Percentiles rank a stretch among this genome's conserved stretches.
phyloP scores from a whole-genome alignment of 1,140 invertebrate species.

The Achroia grisella region DNA sequence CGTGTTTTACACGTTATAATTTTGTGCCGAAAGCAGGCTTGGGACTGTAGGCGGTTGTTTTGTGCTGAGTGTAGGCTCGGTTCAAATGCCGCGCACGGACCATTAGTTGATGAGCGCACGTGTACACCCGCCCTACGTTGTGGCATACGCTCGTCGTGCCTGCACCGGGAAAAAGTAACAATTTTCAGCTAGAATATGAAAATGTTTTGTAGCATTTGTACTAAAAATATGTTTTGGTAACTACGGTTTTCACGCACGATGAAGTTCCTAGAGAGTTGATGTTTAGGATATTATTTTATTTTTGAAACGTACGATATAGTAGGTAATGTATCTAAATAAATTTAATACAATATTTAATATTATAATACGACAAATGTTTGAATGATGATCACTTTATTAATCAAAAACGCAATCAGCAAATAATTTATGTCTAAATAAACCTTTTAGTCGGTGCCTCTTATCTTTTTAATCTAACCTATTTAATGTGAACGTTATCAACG shows the following conservation, averaged over 20 bases:
- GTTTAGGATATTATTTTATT: no score
- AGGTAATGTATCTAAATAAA: no score
- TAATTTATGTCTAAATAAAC: neutral
- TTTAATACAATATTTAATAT: no score
- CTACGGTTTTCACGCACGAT: slow-evolving; percentile 64
- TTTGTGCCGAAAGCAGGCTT: slow-evolving; percentile 65
- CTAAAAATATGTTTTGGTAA: slow-evolving; percentile 62
- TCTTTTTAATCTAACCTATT: slow-evolving; percentile 16
- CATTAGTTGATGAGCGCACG: slow-evolving; percentile 72
- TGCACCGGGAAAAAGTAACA: slow-evolving; percentile 51
- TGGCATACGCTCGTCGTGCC: slow-evolving; percentile 27
- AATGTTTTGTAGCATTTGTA: slow-evolving; percentile 62
- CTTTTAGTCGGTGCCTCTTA: slow-evolving; percentile 4
- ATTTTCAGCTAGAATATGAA: slow-evolving; percentile 67
- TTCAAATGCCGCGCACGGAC: slow-evolving; percentile 70
- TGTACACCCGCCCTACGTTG: slow-evolving; percentile 45
- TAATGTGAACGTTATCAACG: slow-evolving; percentile 31
- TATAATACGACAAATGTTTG: no score
- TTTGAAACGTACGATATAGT: no score
- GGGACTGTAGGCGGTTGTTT: slow-evolving; percentile 56
- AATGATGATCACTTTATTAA: no score
- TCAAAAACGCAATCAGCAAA: no score
- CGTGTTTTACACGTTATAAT: slow-evolving; percentile 72
- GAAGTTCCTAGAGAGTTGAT: slow-evolving; percentile 10
- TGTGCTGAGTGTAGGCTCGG: slow-evolving; percentile 62